phyloP scores from a whole-genome alignment of 2,888 invertebrate genomes.

The Ashinkailepas kermadecensis region DNA sequence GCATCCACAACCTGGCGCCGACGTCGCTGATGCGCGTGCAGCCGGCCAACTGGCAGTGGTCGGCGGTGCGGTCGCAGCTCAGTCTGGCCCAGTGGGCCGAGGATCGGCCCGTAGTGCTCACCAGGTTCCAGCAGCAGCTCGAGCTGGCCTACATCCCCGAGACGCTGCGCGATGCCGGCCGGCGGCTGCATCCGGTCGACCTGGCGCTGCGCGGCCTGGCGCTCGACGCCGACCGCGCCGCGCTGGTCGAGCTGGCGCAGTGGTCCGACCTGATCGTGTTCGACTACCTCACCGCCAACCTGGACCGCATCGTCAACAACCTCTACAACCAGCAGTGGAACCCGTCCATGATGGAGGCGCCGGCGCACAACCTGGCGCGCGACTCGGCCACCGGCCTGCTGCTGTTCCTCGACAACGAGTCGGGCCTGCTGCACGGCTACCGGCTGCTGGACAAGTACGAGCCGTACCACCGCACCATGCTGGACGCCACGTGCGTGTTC shows the following conservation, averaged over 20 bases:
- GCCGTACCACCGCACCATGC: conserved; percentile 64
- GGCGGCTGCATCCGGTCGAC: conserved; percentile 65
- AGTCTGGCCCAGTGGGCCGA: conserved; percentile 70
- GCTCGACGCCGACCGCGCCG: conserved; percentile 40
- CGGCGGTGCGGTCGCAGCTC: conserved; percentile 57
- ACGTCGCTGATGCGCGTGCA: conserved; percentile 57
- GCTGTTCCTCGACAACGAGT: conserved; percentile 76
- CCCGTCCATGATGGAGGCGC: conserved; percentile 76
- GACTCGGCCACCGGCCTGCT: conserved; percentile 61
- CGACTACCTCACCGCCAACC: conserved; percentile 82
- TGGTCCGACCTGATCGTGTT: conserved; percentile 84
- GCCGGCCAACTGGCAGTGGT: conserved; percentile 57
- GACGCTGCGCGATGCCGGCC: conserved; percentile 60
- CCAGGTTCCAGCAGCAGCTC: conserved; percentile 67
- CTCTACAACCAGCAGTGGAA: conserved; percentile 86
- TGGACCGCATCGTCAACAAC: conserved; percentile 82
- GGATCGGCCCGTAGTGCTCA: conserved; percentile 67
- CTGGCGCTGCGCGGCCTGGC: conserved; percentile 41
- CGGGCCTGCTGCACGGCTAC: conserved; percentile 75
- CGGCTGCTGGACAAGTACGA: conserved; percentile 76
- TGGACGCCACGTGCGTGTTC: conserved; percentile 74
- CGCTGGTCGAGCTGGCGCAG: conserved; percentile 67
- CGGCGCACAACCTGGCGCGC: conserved; percentile 74
- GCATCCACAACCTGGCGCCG: conserved; percentile 68
- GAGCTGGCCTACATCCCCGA: conserved; percentile 68